A percentile compares a stretch with the other conserved stretches of the same genome.
Conservation (phyloP, 2,888 invertebrate genomes). For the Bombylius major region DNA sequence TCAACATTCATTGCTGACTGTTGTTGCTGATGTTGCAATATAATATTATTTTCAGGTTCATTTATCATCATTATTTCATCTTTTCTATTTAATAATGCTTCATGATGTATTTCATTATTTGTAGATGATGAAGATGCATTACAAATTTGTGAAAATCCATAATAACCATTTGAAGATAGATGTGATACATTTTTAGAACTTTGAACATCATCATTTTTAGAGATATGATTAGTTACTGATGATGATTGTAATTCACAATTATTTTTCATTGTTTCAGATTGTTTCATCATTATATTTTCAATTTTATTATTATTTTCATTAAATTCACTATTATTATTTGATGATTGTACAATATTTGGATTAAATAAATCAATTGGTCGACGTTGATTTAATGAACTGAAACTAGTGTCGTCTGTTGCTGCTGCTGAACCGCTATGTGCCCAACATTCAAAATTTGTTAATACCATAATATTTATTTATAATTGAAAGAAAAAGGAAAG, state of each 20-base stretch:
- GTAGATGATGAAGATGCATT: neutral
- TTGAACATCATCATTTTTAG: neutral
- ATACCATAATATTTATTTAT: constrained; percentile 21
- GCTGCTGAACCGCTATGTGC: constrained; percentile 21
- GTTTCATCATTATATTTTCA: neutral
- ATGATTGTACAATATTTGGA: constrained; percentile 23
- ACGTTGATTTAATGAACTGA: neutral
- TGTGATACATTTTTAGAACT: constrained; percentile 19
- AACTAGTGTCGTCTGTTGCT: neutral
- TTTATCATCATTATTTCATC: too few relatives aligned
- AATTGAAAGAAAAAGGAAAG: neutral
- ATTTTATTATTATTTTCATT: neutral
- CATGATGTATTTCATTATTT: too few relatives aligned
- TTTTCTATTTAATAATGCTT: too few relatives aligned
- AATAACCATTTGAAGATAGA: constrained; percentile 29
- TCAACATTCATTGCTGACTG: too few relatives aligned
- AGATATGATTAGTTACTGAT: neutral
- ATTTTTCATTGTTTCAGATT: neutral
- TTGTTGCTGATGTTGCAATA: too few relatives aligned
- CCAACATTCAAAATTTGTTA: constrained; percentile 33
- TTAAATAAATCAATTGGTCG: constrained; percentile 24
- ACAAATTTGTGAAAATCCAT: constrained; percentile 23
- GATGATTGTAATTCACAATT: neutral
- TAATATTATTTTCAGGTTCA: too few relatives aligned
- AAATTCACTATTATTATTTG: neutral